phyloP scores from a whole-genome alignment of 2,888 invertebrate genomes.

The Calliphora vomitoria region DNA sequence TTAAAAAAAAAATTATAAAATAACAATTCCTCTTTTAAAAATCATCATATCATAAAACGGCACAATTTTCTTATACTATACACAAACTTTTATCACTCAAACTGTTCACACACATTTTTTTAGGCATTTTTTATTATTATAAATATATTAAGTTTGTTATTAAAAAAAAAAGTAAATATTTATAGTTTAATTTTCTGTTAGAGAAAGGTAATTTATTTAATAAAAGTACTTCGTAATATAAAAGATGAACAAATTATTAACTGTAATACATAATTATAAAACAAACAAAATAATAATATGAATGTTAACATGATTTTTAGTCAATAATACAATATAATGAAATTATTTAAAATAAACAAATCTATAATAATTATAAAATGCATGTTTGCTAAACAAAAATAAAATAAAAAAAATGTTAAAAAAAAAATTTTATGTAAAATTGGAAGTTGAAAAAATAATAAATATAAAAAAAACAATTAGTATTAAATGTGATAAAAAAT shows the following conservation, averaged over 20 bases:
- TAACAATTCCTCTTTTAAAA: neutral
- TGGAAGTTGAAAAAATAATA: constrained; percentile 76
- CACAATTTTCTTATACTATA: constrained; percentile 37
- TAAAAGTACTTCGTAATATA: neutral
- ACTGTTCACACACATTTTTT: neutral
- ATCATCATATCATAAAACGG: constrained; percentile 24
- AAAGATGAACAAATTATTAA: constrained; percentile 40
- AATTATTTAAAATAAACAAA: constrained; percentile 42
- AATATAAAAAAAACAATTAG: constrained; percentile 66
- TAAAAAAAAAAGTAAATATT: neutral
- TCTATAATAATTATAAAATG: constrained; percentile 70
- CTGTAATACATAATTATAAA: constrained; percentile 30
- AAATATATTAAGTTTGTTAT: neutral
- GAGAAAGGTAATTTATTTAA: constrained; percentile 1
- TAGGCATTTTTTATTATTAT: neutral
- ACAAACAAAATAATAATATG: constrained; percentile 48
- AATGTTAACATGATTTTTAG: constrained; percentile 73
- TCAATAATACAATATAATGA: constrained; percentile 61
- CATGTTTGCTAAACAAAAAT: constrained; percentile 76
- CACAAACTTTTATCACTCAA: constrained; percentile 16
- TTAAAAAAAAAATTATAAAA: constrained; percentile 22
- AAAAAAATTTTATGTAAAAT: constrained; percentile 75
- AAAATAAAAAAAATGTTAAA: constrained; percentile 72
- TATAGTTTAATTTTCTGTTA: constrained; percentile 19
- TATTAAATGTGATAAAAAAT: constrained; percentile 79